A percentile compares a stretch with the other conserved stretches of the same genome.
Conservation (phyloP, 1,140 invertebrate species). For the Leptopilina boulardi region DNA sequence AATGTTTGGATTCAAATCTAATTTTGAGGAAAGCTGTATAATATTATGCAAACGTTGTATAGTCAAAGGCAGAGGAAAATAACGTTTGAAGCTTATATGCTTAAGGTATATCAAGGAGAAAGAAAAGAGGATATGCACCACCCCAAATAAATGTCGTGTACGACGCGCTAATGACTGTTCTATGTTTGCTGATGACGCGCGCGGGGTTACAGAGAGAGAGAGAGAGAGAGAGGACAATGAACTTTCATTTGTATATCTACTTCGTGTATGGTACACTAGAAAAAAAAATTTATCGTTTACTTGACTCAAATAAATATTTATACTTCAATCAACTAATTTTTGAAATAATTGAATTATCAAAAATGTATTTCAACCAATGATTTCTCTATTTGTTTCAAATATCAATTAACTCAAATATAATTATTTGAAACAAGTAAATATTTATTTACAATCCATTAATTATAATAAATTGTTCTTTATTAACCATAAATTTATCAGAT, state of each 20-base stretch:
- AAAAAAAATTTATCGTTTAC: too few relatives aligned
- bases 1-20: constrained; percentile 19
- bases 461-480: too few relatives aligned
- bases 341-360: too few relatives aligned
- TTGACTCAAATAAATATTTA: too few relatives aligned
- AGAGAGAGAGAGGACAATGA: constrained; percentile 64
- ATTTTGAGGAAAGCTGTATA: constrained; percentile 28
- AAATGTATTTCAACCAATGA: too few relatives aligned
- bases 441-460: too few relatives aligned
- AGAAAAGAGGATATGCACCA: constrained; percentile 46
- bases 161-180: constrained; percentile 64
- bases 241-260: constrained; percentile 50
- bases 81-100: constrained; percentile 27
- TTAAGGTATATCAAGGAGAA: constrained; percentile 22
- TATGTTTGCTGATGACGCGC: constrained; percentile 63
- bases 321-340: too few relatives aligned
- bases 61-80: constrained; percentile 31
- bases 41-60: constrained; percentile 34
- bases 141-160: constrained; percentile 56
- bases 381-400: too few relatives aligned
- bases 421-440: too few relatives aligned
- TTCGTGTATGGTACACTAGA: not conserved
- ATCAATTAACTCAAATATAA: too few relatives aligned
- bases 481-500: too few relatives aligned
- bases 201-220: constrained; percentile 43